A percentile compares a stretch with the other conserved stretches of the same genome.
Evolutionary conservation across 35 echinoderm and acorn worm species (phyloP).

Genomic region (Lytechinus variegatus): DNA sequence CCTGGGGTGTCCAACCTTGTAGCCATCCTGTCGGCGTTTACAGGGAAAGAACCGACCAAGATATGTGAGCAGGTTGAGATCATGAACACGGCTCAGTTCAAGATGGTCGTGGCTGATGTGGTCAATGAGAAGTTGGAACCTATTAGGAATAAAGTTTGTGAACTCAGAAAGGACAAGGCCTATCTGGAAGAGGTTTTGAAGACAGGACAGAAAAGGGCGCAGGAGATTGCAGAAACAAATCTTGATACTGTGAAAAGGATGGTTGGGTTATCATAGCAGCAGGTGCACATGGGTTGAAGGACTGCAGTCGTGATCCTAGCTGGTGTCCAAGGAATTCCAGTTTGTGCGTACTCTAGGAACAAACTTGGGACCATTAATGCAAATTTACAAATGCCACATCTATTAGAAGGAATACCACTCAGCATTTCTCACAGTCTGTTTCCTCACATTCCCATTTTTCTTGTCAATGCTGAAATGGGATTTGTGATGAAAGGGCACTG

Average conservation of each 20-base stretch:
- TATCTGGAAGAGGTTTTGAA: conserved; percentile 73
- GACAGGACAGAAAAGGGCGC: conserved; percentile 73
- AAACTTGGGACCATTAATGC: no score
- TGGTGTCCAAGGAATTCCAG: no score
- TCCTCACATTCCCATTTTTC: no score
- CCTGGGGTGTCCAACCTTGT: conserved; percentile 92
- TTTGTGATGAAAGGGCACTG: no score
- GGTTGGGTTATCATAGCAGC: conserved; percentile 70
- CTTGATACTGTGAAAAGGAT: conserved; percentile 83
- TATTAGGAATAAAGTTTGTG: conserved; percentile 70
- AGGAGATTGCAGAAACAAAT: conserved; percentile 73
- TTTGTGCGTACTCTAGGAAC: no score
- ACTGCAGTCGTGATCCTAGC: not conserved
- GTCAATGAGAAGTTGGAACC: conserved; percentile 77
- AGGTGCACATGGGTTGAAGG: not conserved
- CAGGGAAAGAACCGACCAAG: conserved; percentile 53
- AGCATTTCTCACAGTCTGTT: no score
- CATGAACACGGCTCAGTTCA: conserved; percentile 84
- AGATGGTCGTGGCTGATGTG: conserved; percentile 80
- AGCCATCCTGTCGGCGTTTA: conserved; percentile 77
- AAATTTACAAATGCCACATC: no score
- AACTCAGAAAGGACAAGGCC: conserved; percentile 60
- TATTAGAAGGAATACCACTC: no score
- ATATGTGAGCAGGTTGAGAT: conserved; percentile 69
- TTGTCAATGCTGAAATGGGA: no score